phyloP scores from a whole-genome alignment of 2,888 invertebrate genomes.

The Eucriotettix oculatus region DNA sequence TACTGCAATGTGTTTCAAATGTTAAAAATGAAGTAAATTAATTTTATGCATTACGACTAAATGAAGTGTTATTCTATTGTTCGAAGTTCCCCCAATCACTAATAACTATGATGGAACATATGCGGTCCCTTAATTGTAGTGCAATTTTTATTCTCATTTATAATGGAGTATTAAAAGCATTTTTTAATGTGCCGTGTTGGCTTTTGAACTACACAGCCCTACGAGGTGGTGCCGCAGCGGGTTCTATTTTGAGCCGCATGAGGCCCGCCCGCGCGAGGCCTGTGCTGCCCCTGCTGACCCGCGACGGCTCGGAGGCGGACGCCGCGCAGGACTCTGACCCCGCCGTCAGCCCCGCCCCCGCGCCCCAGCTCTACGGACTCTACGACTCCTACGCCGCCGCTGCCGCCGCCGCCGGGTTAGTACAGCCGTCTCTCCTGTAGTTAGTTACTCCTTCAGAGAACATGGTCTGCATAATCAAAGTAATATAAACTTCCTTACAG shows the following conservation, averaged over 20 bases:
- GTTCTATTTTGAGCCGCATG: constrained; percentile 19
- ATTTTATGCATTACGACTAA: too few species aligned
- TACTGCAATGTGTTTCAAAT: too few species aligned
- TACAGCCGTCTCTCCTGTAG: not conserved
- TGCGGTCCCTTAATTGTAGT: too few species aligned
- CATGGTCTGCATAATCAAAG: too few species aligned
- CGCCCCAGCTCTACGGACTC: not conserved
- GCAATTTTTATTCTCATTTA: too few species aligned
- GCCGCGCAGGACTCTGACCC: not conserved
- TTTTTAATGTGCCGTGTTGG: not conserved
- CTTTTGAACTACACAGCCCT: not conserved
- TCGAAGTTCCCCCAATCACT: too few species aligned
- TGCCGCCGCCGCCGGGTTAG: not conserved
- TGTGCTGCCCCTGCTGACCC: not conserved
- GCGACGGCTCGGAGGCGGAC: not conserved
- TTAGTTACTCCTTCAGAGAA: too few species aligned
- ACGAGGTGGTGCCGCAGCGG: constrained; percentile 16
- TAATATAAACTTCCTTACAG: too few species aligned
- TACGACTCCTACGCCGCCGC: not conserved
- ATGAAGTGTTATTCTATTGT: too few species aligned
- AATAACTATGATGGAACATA: too few species aligned
- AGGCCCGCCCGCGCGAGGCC: constrained; percentile 13
- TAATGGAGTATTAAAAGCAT: too few species aligned
- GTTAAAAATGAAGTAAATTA: too few species aligned
- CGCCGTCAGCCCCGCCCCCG: not conserved